These are phyloP conservation scores for Meta bourneti DNA, from an alignment of 2,888 invertebrate genomes.

Conservation along the genomic window DNA sequence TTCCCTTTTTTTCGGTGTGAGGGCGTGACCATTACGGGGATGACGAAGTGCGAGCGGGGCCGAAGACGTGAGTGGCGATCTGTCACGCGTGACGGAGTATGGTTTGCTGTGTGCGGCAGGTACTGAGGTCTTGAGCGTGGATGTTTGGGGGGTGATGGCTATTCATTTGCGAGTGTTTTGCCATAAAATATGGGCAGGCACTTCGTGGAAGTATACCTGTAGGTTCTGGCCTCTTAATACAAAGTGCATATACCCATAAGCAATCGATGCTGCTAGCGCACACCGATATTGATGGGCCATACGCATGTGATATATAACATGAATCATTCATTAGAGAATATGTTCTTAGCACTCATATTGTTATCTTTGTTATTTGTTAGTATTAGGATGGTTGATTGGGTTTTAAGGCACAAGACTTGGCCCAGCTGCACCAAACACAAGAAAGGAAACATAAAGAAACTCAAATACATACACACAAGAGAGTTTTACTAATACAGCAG, in stretches of 20 bases:
- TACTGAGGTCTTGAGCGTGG: too few relatives aligned
- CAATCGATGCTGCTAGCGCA: not conserved
- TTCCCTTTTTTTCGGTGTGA: not conserved
- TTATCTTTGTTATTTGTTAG: not conserved
- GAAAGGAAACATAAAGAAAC: too few relatives aligned
- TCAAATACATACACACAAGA: too few relatives aligned
- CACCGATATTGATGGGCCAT: not conserved
- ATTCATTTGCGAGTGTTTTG: not conserved
- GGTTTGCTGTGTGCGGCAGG: not conserved
- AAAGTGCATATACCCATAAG: too few relatives aligned
- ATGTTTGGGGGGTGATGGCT: too few relatives aligned
- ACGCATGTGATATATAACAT: not conserved
- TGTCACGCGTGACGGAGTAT: constrained; percentile 10
- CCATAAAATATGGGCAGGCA: not conserved
- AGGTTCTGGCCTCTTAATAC: too few relatives aligned
- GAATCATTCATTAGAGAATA: not conserved
- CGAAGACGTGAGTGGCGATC: constrained; percentile 10
- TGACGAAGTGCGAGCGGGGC: constrained; percentile 51
- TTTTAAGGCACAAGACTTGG: too few relatives aligned
- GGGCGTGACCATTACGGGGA: constrained; percentile 17
- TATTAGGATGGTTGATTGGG: too few relatives aligned
- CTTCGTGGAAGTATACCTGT: not conserved
- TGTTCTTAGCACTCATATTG: not conserved
- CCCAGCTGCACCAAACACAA: too few relatives aligned
- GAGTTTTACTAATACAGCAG: too few relatives aligned